Evolutionary conservation across 2,113 vertebrate species (phyloP).

Genomic region (Numida meleagris): DNA sequence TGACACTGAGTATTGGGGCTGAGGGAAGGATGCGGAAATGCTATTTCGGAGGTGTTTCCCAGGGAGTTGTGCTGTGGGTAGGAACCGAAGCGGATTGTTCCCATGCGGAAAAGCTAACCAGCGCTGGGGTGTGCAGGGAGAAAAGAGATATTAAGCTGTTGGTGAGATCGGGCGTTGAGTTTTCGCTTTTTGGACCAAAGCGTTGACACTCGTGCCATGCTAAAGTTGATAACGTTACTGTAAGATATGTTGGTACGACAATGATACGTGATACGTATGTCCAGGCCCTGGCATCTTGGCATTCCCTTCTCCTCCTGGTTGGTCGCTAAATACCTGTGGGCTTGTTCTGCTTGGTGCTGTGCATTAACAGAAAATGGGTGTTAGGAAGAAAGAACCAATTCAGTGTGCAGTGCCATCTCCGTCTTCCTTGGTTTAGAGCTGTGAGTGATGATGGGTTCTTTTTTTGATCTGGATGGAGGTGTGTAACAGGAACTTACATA

Average conservation of each 20-base stretch:
- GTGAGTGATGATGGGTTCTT: background rate
- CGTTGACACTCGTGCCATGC: background rate
- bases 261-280: rapidly evolving
- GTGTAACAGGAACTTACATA: background rate
- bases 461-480: background rate
- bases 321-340: background rate
- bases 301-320: background rate
- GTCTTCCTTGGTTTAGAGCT: background rate
- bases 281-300: background rate
- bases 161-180: background rate
- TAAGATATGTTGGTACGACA: background rate
- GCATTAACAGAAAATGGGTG: background rate
- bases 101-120: background rate
- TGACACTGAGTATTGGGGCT: rapidly evolving
- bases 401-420: background rate
- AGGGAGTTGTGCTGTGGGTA: rapidly evolving
- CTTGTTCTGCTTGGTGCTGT: background rate
- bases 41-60: background rate
- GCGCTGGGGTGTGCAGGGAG: background rate
- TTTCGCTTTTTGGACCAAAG: background rate
- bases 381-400: background rate
- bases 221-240: background rate
- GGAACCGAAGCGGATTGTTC: background rate
- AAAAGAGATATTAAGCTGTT: background rate
- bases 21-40: rapidly evolving